phyloP scores from a whole-genome alignment of 2,113 vertebrate genomes.

The Panthera leo region DNA sequence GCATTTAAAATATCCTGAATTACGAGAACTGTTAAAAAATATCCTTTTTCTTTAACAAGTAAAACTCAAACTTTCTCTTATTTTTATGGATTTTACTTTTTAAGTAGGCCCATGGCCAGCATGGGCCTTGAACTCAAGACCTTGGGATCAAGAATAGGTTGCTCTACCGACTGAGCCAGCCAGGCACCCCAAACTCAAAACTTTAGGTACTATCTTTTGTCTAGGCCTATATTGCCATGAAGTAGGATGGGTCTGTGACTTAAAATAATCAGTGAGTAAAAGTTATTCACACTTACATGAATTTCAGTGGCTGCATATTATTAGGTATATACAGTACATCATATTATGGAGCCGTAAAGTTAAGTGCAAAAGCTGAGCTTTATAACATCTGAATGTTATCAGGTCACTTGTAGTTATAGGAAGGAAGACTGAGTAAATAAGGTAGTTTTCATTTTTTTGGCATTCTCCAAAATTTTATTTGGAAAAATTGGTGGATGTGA shows the following conservation, averaged over 20 bases:
- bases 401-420: not conserved
- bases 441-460: not conserved
- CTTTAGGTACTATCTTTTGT: conserved; percentile 22
- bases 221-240: not conserved
- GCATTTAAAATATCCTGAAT: not conserved
- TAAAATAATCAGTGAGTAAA: conserved; percentile 57
- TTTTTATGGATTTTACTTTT: too few relatives aligned
- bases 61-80: not conserved
- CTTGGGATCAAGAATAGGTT: too few relatives aligned
- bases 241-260: not conserved
- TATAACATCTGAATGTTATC: not conserved
- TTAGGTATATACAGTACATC: not conserved
- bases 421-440: not conserved
- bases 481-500: not conserved
- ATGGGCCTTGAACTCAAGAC: too few relatives aligned
- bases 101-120: too few relatives aligned
- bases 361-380: conserved; percentile 3
- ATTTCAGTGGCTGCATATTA: conserved; percentile 16
- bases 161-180: too few relatives aligned
- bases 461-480: conserved; percentile 30
- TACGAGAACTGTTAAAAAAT: not conserved
- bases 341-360: conserved; percentile 11
- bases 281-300: not conserved
- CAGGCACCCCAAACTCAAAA: not conserved
- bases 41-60: not conserved